Conservation (phyloP, 1,140 invertebrate genomes). For the Euura saliciscinereae region DNA sequence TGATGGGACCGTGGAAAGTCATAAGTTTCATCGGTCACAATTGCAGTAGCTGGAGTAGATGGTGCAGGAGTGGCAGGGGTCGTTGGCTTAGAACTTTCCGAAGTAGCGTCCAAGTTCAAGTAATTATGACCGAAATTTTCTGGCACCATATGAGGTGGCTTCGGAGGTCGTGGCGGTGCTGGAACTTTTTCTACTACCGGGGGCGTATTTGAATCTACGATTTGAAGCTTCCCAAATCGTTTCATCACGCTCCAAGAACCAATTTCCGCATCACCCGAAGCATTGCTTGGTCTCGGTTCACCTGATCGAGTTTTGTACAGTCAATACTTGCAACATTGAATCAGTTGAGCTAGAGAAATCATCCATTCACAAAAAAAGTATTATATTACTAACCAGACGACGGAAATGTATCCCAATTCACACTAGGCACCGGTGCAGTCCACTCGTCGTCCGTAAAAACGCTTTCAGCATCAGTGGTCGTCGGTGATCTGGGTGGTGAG, state of each 20-base stretch:
- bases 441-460: slow-evolving; percentile 50
- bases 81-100: slow-evolving; percentile 46
- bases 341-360: too few species aligned
- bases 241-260: slow-evolving; percentile 65
- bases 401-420: slow-evolving; percentile 66
- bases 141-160: slow-evolving; percentile 66
- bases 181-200: slow-evolving; percentile 41
- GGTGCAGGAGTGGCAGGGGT: slow-evolving; percentile 51
- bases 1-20: slow-evolving; percentile 75
- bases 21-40: slow-evolving; percentile 69
- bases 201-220: slow-evolving; percentile 46
- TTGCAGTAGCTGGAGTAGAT: slow-evolving; percentile 39
- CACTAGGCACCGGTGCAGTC: slow-evolving; percentile 49
- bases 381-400: slow-evolving; percentile 26
- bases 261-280: slow-evolving; percentile 64
- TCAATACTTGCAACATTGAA: too few species aligned
- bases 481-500: slow-evolving; percentile 55
- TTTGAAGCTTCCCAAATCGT: slow-evolving; percentile 62
- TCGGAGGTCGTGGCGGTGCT: slow-evolving; percentile 78
- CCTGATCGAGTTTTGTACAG: slow-evolving; percentile 20
- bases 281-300: slow-evolving; percentile 57
- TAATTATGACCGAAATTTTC: slow-evolving; percentile 62
- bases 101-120: slow-evolving; percentile 59
- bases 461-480: slow-evolving; percentile 55
- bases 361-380: too few species aligned